Evolutionary conservation across 2,888 invertebrate species (phyloP).

Genomic region (Epiblema foenella): DNA sequence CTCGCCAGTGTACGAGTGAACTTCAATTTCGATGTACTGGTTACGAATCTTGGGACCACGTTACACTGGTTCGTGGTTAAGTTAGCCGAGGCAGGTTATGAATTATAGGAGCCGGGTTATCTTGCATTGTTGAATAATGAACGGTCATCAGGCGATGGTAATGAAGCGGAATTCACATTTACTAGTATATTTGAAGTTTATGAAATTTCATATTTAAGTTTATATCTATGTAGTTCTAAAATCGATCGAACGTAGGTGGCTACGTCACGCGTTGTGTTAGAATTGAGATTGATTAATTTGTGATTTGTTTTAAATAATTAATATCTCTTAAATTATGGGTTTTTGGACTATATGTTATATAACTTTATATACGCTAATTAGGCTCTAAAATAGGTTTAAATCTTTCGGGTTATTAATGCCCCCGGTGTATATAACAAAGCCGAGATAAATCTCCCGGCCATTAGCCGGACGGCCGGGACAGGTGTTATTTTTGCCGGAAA

Average conservation of each 20-base stretch:
- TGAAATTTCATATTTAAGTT: background rate
- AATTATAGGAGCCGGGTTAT: conserved; percentile 11
- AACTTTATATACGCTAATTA: too few relatives aligned
- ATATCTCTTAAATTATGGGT: too few relatives aligned
- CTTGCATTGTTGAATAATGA: conserved; percentile 26
- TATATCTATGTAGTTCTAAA: background rate
- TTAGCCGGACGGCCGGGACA: conserved; percentile 57
- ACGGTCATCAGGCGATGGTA: conserved; percentile 23
- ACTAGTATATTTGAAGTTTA: background rate
- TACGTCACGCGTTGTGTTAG: too few relatives aligned
- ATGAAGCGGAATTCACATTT: conserved; percentile 25
- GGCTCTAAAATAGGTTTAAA: too few relatives aligned
- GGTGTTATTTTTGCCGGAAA: conserved; percentile 73
- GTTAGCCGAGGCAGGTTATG: background rate
- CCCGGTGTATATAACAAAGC: conserved; percentile 30
- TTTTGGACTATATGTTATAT: too few relatives aligned
- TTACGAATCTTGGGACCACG: background rate
- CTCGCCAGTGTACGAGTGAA: background rate
- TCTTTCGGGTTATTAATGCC: too few relatives aligned
- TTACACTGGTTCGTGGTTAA: background rate
- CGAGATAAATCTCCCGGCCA: conserved; percentile 72
- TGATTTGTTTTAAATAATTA: too few relatives aligned
- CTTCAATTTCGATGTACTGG: background rate
- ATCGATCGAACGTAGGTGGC: too few relatives aligned
- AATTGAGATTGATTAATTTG: too few relatives aligned